Conservation (phyloP, 2,113 vertebrate species). For the Fregata magnificens region DNA sequence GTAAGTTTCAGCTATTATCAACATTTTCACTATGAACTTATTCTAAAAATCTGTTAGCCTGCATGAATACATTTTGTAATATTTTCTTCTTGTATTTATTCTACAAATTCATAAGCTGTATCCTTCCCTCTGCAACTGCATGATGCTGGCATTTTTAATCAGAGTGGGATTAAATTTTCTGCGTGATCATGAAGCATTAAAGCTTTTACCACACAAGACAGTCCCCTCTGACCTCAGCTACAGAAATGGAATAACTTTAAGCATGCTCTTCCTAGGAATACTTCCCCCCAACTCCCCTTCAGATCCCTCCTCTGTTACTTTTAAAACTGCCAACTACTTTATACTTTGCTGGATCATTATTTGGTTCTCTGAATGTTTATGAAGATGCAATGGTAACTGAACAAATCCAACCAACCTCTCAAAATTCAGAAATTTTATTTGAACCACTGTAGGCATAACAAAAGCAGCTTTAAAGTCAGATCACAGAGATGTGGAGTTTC, state of each 20-base stretch:
- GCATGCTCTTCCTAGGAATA: conserved; percentile 37
- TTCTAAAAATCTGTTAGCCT: neutral
- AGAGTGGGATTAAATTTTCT: conserved; percentile 70
- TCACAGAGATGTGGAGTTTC: neutral
- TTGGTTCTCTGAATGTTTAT: neutral
- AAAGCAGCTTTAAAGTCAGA: neutral
- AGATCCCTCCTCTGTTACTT: neutral
- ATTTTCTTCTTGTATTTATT: conserved; percentile 35
- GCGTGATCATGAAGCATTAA: conserved; percentile 68
- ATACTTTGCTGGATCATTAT: neutral
- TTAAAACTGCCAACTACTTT: neutral
- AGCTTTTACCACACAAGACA: conserved; percentile 63
- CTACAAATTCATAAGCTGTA: conserved; percentile 19
- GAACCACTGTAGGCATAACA: neutral
- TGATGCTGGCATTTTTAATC: conserved; percentile 69
- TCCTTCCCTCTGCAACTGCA: conserved; percentile 41
- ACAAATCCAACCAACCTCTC: neutral
- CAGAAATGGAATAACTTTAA: conserved; percentile 55
- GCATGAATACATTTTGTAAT: conserved; percentile 21
- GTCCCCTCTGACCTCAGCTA: conserved; percentile 53
- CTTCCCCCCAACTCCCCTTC: neutral
- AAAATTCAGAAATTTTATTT: neutral
- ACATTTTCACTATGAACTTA: conserved; percentile 38
- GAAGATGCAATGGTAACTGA: neutral
- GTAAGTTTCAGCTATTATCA: conserved; percentile 28